phyloP scores from a whole-genome alignment of 2,888 invertebrate genomes.

The Parthenolecanium corni region DNA sequence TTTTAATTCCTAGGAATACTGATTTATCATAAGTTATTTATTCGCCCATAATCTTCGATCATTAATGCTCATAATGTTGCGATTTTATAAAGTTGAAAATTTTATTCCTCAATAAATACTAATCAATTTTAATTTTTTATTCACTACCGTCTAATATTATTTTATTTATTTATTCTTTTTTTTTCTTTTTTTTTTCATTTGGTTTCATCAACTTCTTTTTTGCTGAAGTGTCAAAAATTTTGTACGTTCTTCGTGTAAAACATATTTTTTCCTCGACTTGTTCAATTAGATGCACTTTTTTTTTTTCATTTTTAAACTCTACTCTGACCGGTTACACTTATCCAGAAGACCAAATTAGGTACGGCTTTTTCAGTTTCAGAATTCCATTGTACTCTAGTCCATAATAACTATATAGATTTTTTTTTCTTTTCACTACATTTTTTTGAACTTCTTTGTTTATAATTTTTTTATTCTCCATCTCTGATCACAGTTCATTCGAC shows the following conservation, averaged over 20 bases:
- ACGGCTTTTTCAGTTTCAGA: constrained; percentile 23
- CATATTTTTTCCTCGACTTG: neutral
- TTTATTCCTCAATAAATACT: too few species aligned
- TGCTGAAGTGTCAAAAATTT: neutral
- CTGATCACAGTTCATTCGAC: constrained; percentile 9
- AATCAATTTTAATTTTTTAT: too few species aligned
- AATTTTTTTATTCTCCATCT: constrained; percentile 16
- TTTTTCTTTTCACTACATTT: constrained; percentile 9
- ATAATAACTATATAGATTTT: constrained; percentile 3
- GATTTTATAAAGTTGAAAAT: too few species aligned
- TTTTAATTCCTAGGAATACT: too few species aligned
- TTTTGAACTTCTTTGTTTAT: constrained; percentile 14
- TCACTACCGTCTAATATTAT: too few species aligned
- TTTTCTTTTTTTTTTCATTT: too few species aligned
- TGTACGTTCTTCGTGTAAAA: constrained; percentile 13
- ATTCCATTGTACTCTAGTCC: constrained; percentile 22
- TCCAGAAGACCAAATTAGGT: constrained; percentile 20
- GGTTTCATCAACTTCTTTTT: too few species aligned
- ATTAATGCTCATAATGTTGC: too few species aligned
- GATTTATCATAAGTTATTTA: too few species aligned
- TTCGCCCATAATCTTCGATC: too few species aligned
- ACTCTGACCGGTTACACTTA: constrained; percentile 19
- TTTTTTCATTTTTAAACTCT: constrained; percentile 4
- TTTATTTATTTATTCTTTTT: too few species aligned
- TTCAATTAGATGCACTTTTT: constrained; percentile 8